Evolutionary conservation across 1,140 invertebrate species (phyloP).

Genomic region (Caenorhabditis inopinata): DNA sequence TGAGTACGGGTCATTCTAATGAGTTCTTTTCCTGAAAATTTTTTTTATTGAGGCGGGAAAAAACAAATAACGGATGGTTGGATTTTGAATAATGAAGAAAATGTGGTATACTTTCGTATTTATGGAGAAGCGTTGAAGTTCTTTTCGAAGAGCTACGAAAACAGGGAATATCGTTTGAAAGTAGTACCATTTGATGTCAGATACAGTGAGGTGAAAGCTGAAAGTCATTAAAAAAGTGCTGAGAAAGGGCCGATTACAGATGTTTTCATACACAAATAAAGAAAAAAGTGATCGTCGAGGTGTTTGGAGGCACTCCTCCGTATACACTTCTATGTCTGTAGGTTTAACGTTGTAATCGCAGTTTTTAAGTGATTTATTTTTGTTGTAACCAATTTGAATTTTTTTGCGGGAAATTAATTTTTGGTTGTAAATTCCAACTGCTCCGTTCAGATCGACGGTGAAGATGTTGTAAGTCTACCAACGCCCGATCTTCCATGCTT

Average conservation of each 20-base stretch:
- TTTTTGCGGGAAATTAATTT: too few species aligned
- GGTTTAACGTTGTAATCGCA: neutral
- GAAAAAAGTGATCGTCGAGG: neutral
- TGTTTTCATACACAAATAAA: neutral
- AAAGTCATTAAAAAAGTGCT: neutral
- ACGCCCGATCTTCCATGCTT: constrained; percentile 48
- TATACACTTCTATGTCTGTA: constrained; percentile 34
- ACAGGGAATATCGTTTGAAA: constrained; percentile 20
- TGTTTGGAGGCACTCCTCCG: constrained; percentile 31
- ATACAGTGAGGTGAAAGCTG: constrained; percentile 34
- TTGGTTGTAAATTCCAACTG: too few species aligned
- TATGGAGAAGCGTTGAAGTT: constrained; percentile 51
- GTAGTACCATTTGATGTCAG: constrained; percentile 45
- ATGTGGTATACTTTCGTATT: constrained; percentile 43
- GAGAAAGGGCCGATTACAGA: neutral
- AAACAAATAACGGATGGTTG: constrained; percentile 46
- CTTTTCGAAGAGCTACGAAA: constrained; percentile 35
- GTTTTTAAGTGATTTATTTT: too few species aligned
- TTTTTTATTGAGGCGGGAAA: constrained; percentile 46
- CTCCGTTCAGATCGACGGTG: constrained; percentile 13
- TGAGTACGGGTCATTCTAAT: neutral
- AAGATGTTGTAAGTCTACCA: constrained; percentile 1
- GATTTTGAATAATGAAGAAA: constrained; percentile 40
- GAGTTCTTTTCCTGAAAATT: too few species aligned
- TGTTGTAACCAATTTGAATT: too few species aligned